Evolutionary conservation across 30 jellyfish, hydroid and myxozoan species (phyloP), one percentile per base, ranked within the genome.

Genomic region (Hydractinia echinata): DNA sequence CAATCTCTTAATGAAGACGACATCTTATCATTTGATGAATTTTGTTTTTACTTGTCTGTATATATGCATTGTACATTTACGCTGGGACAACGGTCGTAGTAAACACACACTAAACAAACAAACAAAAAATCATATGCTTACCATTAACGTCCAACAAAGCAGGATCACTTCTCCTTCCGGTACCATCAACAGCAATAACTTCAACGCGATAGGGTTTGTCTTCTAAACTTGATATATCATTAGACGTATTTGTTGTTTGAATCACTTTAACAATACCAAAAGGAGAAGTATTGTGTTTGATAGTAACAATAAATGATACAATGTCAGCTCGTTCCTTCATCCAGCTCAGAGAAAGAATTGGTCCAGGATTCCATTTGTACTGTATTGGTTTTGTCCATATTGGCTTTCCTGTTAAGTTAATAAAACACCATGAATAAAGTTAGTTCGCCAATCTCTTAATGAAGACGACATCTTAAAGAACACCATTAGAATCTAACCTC

Each of bases 81-180:
- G n/a, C n/a, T n/a, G n/a, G n/a, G n/a, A n/a, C n/a, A n/a, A n/a
- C n/a, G n/a, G n/a, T n/a, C n/a, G n/a, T n/a, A n/a, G n/a, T n/a
- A n/a, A n/a, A n/a, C 68, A 56, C 13, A 56, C 10, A 56, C 15
- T 9, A 56, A 56, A 9, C 10, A 15, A 56, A 15, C 15, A 9
- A 9, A 56, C 10, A 56, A 56, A 56, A 56, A 56, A 56, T 56
- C 69, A 58, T 11, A 18, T 11, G 69, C 69, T 58, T 58, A 64
- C 74, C 74, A n/a, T 64, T 64, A 64, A 64, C 74, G 7, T n/a
- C 39, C 9, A 64, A 44, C 74, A 64, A 44, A 64, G 74, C 74
- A 6, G 74, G 74, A 7, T 64, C 74, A 64, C 74, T 64, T 13
- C 19, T 64, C 74, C 39, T 44, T n/a, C 39, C 8, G 19, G 51